These are phyloP conservation scores for Harmothoe impar DNA, from an alignment of 2,888 invertebrate species.

Conservation along the genomic window DNA sequence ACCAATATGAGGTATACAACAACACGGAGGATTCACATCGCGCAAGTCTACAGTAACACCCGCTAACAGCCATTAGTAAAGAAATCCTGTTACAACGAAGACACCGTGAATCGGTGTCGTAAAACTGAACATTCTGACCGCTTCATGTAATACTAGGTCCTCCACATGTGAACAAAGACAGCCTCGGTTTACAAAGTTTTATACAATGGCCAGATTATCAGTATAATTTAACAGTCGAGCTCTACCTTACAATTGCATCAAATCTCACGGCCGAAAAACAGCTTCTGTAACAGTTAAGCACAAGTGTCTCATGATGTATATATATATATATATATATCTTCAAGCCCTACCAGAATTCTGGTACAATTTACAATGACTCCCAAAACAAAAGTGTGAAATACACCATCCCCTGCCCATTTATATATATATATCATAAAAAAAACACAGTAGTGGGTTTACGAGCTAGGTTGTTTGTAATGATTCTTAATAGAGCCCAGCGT, in stretches of 20 bases:
- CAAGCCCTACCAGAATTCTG: not conserved
- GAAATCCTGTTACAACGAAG: not conserved
- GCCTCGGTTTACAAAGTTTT: not conserved
- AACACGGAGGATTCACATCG: not conserved
- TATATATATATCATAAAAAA: too few relatives aligned
- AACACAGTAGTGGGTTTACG: too few relatives aligned
- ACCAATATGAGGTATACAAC: conserved; percentile 25
- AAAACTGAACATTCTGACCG: not conserved
- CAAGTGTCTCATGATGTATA: not conserved
- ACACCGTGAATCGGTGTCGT: not conserved
- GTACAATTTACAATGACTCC: not conserved
- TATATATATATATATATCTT: not conserved
- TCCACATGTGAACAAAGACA: not conserved
- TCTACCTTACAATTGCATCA: conserved; percentile 5
- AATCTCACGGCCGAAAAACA: not conserved
- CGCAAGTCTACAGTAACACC: not conserved
- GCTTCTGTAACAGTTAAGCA: not conserved
- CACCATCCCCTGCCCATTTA: not conserved
- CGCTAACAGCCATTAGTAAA: not conserved
- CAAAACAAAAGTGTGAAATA: not conserved
- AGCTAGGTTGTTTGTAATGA: too few relatives aligned
- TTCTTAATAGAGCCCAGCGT: too few relatives aligned
- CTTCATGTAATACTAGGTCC: not conserved
- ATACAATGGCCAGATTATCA: not conserved
- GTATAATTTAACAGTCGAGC: not conserved